Conservation (phyloP, 2,888 invertebrate species). For the Parapristionchus giblindavisi region DNA sequence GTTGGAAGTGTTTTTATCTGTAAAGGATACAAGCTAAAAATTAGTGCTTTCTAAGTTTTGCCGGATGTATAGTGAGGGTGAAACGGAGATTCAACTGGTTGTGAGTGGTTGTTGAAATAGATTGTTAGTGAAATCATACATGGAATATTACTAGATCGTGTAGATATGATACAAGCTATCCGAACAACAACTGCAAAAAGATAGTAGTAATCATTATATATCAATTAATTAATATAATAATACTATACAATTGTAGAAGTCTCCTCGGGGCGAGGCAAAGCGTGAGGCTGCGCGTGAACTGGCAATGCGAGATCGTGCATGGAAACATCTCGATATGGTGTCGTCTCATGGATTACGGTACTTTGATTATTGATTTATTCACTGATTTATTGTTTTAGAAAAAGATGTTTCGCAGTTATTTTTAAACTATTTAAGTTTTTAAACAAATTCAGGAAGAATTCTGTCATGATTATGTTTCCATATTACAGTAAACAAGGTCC, state of each 20-base stretch:
- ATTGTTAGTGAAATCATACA: not conserved
- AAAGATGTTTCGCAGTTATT: not conserved
- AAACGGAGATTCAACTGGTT: not conserved
- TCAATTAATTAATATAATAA: no score
- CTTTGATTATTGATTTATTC: not conserved
- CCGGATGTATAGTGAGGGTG: no score
- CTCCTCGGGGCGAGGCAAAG: slow-evolving; percentile 33
- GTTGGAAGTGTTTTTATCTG: no score
- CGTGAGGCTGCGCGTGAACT: slow-evolving; percentile 41
- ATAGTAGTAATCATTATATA: no score
- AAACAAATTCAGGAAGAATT: not conserved
- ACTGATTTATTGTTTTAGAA: not conserved
- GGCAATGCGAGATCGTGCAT: slow-evolving; percentile 52
- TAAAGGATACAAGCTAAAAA: no score
- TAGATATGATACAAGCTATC: no score
- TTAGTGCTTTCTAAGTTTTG: no score
- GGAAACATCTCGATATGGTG: slow-evolving; percentile 55
- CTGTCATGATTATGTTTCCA: not conserved
- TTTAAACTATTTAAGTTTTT: not conserved
- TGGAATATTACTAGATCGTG: not conserved
- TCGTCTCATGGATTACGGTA: slow-evolving; percentile 40
- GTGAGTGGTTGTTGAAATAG: not conserved
- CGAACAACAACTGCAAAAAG: no score
- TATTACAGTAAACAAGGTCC: slow-evolving; percentile 15
- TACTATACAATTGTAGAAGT: slow-evolving; percentile 21